Evolutionary conservation across 2,888 invertebrate genomes (phyloP).

Genomic region (Lordiphosa andalusiaca): DNA sequence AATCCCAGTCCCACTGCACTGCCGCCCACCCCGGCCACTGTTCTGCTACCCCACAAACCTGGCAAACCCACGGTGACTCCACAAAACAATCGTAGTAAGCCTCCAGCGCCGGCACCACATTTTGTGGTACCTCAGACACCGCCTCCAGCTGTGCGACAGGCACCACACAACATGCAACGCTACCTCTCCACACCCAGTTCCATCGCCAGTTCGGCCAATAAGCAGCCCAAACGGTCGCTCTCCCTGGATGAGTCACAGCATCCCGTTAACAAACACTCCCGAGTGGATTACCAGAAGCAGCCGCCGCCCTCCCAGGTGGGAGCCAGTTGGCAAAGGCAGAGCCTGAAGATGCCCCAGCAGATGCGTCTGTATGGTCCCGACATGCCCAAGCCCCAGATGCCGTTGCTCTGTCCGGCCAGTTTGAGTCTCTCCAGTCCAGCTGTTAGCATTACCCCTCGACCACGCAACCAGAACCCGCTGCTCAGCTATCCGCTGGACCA

Average conservation of each 20-base stretch:
- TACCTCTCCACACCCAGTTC: slow-evolving; percentile 74
- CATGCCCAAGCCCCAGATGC: slow-evolving; percentile 37
- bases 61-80: slow-evolving; percentile 15
- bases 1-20: neutral
- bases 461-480: slow-evolving; percentile 23
- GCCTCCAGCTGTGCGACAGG: slow-evolving; percentile 35
- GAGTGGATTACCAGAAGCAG: slow-evolving; percentile 46
- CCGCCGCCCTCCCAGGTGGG: slow-evolving; percentile 47
- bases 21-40: neutral
- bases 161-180: slow-evolving; percentile 63
- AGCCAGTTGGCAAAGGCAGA: slow-evolving; percentile 30
- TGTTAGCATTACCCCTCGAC: slow-evolving; percentile 48
- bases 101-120: slow-evolving; percentile 38
- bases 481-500: slow-evolving; percentile 21
- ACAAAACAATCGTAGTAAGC: slow-evolving; percentile 45
- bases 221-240: slow-evolving; percentile 75
- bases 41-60: slow-evolving; percentile 1
- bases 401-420: slow-evolving; percentile 35
- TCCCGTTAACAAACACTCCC: slow-evolving; percentile 11
- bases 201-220: slow-evolving; percentile 78
- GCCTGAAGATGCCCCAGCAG: slow-evolving; percentile 22
- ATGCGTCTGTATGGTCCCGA: slow-evolving; percentile 47
- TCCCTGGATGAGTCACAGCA: slow-evolving; percentile 73
- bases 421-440: slow-evolving; percentile 27
- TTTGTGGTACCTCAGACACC: slow-evolving; percentile 77